Evolutionary conservation across 2,113 vertebrate species (phyloP).

Genomic region (Caranx melampygus): DNA sequence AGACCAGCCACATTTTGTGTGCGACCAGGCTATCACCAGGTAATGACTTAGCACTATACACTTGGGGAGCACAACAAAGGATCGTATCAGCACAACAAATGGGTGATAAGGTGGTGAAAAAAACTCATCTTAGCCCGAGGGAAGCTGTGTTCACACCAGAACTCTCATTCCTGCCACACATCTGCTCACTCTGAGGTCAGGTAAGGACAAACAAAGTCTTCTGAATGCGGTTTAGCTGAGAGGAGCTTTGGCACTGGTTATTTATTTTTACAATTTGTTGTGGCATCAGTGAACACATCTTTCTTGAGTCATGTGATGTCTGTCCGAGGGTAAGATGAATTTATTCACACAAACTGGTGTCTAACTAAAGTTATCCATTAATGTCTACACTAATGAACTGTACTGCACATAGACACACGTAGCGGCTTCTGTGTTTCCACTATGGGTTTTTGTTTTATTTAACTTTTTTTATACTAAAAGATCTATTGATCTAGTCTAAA

Average conservation of each 20-base stretch:
- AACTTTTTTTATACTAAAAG: constrained; percentile 28
- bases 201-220: not conserved
- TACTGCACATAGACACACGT: constrained; percentile 32
- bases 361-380: constrained; percentile 34
- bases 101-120: constrained; percentile 27
- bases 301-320: not conserved
- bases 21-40: not conserved
- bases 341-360: constrained; percentile 32
- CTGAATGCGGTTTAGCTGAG: not conserved
- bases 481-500: constrained; percentile 66
- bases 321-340: constrained; percentile 56
- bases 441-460: constrained; percentile 14
- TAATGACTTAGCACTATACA: constrained; percentile 3
- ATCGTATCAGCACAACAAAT: constrained; percentile 10
- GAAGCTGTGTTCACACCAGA: constrained; percentile 10
- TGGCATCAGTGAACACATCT: not conserved
- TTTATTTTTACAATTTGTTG: not conserved
- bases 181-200: constrained; percentile 1
- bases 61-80: constrained; percentile 13
- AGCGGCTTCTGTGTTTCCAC: constrained; percentile 26
- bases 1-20: not conserved
- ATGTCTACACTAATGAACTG: constrained; percentile 49
- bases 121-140: constrained; percentile 59
- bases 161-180: not conserved
- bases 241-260: not conserved